Percentiles rank a stretch among this genome's conserved stretches.
Evolutionary conservation across 2,797 vertebrate genomes (phyloP).

Genomic region (Microhierax caerulescens): DNA sequence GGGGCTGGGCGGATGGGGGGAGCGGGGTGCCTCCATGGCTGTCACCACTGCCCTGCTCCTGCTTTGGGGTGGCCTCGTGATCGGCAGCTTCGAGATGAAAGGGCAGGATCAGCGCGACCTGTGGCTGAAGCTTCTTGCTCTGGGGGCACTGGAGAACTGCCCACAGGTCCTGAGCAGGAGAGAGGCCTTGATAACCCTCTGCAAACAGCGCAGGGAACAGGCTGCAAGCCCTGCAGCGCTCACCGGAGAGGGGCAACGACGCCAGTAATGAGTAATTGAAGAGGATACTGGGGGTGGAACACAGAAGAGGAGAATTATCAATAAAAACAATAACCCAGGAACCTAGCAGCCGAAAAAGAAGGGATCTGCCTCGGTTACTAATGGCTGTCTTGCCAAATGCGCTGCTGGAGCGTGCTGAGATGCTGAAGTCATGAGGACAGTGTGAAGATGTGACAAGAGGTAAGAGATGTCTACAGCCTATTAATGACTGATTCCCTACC

Average conservation of each 20-base stretch:
- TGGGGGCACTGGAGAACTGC: not conserved
- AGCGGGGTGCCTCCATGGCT: not conserved
- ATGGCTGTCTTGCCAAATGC: not conserved
- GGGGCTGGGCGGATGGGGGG: not conserved
- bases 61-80: not conserved
- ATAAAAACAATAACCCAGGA: not conserved
- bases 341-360: not conserved
- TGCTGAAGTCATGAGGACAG: not conserved
- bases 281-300: not conserved
- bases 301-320: not conserved
- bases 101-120: not conserved
- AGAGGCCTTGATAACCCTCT: not conserved
- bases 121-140: not conserved
- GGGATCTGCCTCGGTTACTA: accelerated
- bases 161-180: not conserved
- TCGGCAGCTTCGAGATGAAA: not conserved
- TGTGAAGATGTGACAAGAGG: not conserved
- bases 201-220: not conserved
- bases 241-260: not conserved
- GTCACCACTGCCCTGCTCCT: not conserved
- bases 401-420: not conserved
- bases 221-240: not conserved
- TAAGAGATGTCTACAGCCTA: not conserved
- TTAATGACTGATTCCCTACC: not conserved
- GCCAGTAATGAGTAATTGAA: not conserved